phyloP scores from a whole-genome alignment of 2,888 invertebrate genomes.

The Aricia artaxerxes region DNA sequence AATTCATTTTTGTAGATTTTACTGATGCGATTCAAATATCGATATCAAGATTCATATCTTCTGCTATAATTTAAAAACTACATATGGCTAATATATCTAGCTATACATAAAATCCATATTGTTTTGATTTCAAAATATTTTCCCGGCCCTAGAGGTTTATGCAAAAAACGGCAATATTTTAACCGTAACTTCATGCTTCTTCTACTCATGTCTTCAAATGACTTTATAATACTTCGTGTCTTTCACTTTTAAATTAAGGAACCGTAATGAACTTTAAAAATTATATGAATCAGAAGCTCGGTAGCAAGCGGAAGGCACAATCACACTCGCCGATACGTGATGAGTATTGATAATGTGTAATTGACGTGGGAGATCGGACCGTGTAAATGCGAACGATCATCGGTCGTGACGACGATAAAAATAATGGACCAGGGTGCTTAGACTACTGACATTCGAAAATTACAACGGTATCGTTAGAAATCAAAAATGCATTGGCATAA shows the following conservation, averaged over 20 bases:
- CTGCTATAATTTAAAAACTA: no score
- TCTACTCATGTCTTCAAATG: not conserved
- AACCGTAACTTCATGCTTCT: no score
- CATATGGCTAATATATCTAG: no score
- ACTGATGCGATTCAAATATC: no score
- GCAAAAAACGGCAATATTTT: no score
- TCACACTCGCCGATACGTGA: constrained; percentile 38
- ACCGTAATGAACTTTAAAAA: constrained; percentile 19
- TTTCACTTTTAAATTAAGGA: constrained; percentile 13
- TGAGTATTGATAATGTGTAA: constrained; percentile 37
- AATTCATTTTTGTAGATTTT: no score
- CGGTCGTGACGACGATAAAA: constrained; percentile 21
- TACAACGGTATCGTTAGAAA: not conserved
- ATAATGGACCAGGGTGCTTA: constrained; percentile 6
- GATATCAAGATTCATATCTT: no score
- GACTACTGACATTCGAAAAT: not conserved
- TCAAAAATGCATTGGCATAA: no score
- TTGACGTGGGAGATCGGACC: constrained; percentile 41
- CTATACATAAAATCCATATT: no score
- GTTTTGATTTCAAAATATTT: no score
- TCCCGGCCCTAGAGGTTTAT: no score
- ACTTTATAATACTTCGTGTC: not conserved
- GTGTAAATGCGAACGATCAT: constrained; percentile 21
- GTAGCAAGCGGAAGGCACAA: constrained; percentile 44
- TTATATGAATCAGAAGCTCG: constrained; percentile 38